phyloP scores from a whole-genome alignment of 2,113 vertebrate genomes.

The Hemibagrus wyckioides region DNA sequence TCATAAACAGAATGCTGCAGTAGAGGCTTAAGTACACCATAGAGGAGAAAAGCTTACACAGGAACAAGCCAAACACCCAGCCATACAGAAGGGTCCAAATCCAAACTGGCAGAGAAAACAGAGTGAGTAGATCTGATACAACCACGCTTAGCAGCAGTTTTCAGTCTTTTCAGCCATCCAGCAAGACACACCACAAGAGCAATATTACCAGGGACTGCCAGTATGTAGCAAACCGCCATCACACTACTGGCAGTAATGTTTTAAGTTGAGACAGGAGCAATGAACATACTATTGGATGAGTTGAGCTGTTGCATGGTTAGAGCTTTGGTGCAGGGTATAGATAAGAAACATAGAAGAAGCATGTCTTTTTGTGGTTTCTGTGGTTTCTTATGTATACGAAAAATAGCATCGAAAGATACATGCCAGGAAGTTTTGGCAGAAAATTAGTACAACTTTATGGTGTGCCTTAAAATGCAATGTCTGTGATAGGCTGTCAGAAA shows the following conservation, averaged over 20 bases:
- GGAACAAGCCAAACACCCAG: constrained; percentile 61
- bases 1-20: constrained; percentile 69
- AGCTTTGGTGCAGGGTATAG: background rate
- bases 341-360: background rate
- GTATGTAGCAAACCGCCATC: constrained; percentile 55
- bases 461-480: too few relatives aligned
- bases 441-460: too few relatives aligned
- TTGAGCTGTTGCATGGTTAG: constrained; percentile 30
- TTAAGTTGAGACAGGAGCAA: background rate
- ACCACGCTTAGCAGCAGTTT: too few relatives aligned
- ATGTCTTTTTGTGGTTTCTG: too few relatives aligned
- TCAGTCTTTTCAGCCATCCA: too few relatives aligned
- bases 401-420: too few relatives aligned
- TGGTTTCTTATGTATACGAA: background rate
- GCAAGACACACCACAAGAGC: too few relatives aligned
- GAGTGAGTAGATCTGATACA: too few relatives aligned
- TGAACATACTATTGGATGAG: constrained; percentile 15
- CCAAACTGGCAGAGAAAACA: constrained; percentile 65
- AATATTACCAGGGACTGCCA: too few relatives aligned
- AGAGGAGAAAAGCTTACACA: constrained; percentile 68
- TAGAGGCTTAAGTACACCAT: constrained; percentile 70
- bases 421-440: too few relatives aligned
- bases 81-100: constrained; percentile 66
- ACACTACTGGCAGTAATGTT: constrained; percentile 32
- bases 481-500: too few relatives aligned